phyloP scores from a whole-genome alignment of 2,888 invertebrate species.

The Parnassius smintheus region DNA sequence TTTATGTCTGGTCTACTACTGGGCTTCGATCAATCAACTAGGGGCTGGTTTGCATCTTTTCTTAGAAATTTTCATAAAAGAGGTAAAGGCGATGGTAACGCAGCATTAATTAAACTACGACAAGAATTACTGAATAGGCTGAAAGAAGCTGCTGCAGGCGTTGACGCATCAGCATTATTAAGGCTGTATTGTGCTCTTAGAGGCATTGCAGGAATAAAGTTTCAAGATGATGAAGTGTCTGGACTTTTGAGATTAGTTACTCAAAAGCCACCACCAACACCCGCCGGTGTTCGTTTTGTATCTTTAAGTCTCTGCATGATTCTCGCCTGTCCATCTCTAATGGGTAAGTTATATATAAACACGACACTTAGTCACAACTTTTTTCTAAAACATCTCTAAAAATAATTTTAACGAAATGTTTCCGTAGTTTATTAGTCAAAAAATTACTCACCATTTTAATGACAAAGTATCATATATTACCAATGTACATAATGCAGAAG shows the following conservation, averaged over 20 bases:
- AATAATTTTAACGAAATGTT: too few relatives aligned
- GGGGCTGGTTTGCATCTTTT: conserved; percentile 96
- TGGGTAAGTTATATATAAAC: conserved; percentile 65
- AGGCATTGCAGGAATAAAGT: conserved; percentile 96
- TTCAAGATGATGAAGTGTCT: conserved; percentile 94
- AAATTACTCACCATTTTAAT: too few relatives aligned
- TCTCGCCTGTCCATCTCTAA: conserved; percentile 94
- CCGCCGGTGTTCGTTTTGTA: conserved; percentile 95
- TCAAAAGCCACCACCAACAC: conserved; percentile 93
- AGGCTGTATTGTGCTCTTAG: conserved; percentile 95
- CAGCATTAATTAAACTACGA: conserved; percentile 84
- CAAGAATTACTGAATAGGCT: conserved; percentile 88
- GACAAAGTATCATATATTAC: too few relatives aligned
- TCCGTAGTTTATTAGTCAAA: too few relatives aligned
- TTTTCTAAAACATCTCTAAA: too few relatives aligned
- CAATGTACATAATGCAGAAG: too few relatives aligned
- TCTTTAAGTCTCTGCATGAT: conserved; percentile 96
- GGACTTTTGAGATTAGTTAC: conserved; percentile 92
- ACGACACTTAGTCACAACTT: too few relatives aligned
- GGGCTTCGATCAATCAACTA: conserved; percentile 93
- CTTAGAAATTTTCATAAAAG: conserved; percentile 91
- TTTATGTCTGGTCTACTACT: conserved; percentile 94
- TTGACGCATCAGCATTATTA: conserved; percentile 94
- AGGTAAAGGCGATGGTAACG: conserved; percentile 88
- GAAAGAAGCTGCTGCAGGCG: conserved; percentile 85